These are phyloP conservation scores for Platyrinchus mystaceus DNA, from an alignment of 2,797 vertebrate species.

Conservation along the genomic window DNA sequence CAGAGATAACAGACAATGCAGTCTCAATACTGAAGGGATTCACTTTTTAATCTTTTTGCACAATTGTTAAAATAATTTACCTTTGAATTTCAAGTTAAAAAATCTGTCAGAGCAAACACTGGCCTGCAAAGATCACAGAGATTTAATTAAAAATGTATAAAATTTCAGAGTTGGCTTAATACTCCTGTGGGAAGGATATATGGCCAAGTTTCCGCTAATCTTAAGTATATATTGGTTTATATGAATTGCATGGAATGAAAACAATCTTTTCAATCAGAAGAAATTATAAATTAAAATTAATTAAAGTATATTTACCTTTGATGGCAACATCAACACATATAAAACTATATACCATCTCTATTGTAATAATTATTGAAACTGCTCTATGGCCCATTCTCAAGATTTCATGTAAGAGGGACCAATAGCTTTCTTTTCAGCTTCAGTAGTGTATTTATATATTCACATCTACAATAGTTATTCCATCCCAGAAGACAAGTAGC, in stretches of 20 bases:
- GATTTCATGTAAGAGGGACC: neutral
- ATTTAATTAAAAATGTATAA: slow-evolving; percentile 35
- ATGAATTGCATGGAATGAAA: neutral
- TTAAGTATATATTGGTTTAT: neutral
- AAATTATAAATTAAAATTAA: neutral
- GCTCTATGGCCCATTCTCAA: neutral
- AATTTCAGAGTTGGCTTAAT: slow-evolving; percentile 11
- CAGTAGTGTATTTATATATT: neutral
- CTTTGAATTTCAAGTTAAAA: slow-evolving; percentile 25
- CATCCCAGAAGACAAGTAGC: neutral
- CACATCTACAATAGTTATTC: neutral
- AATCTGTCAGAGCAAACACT: slow-evolving; percentile 21
- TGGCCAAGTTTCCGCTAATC: neutral
- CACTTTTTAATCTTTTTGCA: neutral
- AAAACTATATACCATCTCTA: neutral
- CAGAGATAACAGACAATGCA: slow-evolving; percentile 47
- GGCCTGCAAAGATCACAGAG: neutral
- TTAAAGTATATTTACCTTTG: neutral
- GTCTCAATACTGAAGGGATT: slow-evolving; percentile 8
- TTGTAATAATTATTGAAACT: neutral
- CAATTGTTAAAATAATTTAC: slow-evolving; percentile 44
- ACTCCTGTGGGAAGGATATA: neutral
- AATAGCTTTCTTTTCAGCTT: neutral
- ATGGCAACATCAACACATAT: neutral
- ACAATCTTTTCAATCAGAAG: neutral